A percentile compares a stretch with the other conserved stretches of the same genome.
phyloP scores from a whole-genome alignment of 2,888 invertebrate genomes.

The Eupsilia transversa region DNA sequence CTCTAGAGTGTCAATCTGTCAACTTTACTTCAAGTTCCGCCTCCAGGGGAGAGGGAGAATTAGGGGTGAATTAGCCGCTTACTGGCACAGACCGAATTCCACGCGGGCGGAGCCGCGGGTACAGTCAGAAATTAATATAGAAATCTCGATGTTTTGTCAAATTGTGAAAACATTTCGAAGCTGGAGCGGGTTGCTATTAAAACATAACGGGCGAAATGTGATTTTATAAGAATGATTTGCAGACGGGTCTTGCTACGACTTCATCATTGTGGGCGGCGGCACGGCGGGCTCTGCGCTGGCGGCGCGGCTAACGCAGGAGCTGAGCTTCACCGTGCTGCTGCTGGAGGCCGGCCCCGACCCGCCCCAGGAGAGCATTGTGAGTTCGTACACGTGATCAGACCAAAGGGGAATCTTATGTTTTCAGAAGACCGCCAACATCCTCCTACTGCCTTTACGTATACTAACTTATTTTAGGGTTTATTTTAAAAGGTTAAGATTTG shows the following conservation, averaged over 20 bases:
- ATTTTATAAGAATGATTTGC: slow-evolving; percentile 11
- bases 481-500: too few species aligned
- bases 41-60: too few species aligned
- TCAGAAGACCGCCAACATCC: neutral
- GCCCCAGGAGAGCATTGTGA: slow-evolving; percentile 81
- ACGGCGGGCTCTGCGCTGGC: slow-evolving; percentile 82
- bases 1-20: too few species aligned
- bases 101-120: too few species aligned
- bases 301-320: slow-evolving; percentile 76
- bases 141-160: too few species aligned
- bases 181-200: too few species aligned
- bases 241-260: slow-evolving; percentile 81
- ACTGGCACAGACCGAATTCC: too few species aligned
- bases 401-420: neutral
- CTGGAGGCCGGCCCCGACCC: slow-evolving; percentile 85
- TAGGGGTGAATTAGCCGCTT: too few species aligned
- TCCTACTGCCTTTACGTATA: neutral
- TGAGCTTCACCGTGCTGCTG: slow-evolving; percentile 75
- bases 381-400: slow-evolving; percentile 45
- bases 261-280: slow-evolving; percentile 84
- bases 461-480: neutral
- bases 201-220: too few species aligned
- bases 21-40: too few species aligned
- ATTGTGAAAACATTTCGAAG: too few species aligned
- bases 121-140: too few species aligned